A percentile compares a stretch with the other conserved stretches of the same genome.
Conservation (phyloP, 2,888 invertebrate genomes). For the Athalia cordata region DNA sequence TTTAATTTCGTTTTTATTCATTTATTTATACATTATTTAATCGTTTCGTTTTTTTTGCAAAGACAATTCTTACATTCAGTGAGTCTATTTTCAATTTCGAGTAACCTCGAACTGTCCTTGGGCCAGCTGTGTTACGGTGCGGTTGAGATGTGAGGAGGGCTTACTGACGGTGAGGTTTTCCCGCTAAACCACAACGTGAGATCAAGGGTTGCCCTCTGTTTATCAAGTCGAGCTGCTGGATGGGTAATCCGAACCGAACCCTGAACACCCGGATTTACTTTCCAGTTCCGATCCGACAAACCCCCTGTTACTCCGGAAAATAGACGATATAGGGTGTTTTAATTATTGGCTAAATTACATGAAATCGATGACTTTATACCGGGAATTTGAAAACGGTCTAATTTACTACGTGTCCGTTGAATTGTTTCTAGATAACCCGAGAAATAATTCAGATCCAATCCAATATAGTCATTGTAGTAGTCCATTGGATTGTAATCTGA, state of each 20-base stretch:
- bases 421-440: background rate
- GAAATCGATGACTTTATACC: too few species aligned
- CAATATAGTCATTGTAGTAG: background rate
- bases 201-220: constrained; percentile 17
- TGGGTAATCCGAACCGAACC: constrained; percentile 12
- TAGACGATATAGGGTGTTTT: too few species aligned
- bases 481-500: constrained; percentile 20
- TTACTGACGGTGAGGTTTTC: background rate
- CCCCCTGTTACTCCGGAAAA: too few species aligned
- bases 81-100: background rate
- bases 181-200: constrained; percentile 15
- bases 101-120: background rate
- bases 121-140: background rate
- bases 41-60: too few species aligned
- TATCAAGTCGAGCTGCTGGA: constrained; percentile 25
- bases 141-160: constrained; percentile 1
- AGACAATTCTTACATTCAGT: too few species aligned
- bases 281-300: background rate
- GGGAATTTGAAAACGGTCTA: background rate
- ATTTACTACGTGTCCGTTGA: background rate
- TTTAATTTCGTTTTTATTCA: too few species aligned
- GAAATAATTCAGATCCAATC: constrained; percentile 13
- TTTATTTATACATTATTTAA: too few species aligned
- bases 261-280: background rate
- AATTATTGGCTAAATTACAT: too few species aligned